Evolutionary conservation across 2,113 vertebrate species (phyloP).

Genomic region (Cyprinodon brontotheroides): DNA sequence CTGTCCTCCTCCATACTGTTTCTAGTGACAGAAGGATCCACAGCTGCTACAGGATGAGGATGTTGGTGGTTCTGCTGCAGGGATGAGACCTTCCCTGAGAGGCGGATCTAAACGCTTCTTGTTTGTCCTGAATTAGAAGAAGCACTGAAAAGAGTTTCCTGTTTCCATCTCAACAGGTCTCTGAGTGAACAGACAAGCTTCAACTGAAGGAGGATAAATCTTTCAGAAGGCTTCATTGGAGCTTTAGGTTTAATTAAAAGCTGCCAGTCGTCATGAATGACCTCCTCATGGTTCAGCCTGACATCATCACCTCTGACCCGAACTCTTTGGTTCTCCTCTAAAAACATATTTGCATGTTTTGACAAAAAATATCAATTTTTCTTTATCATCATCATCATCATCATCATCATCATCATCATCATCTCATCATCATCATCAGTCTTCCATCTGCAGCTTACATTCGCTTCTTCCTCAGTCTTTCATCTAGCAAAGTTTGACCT

Average conservation of each 20-base stretch:
- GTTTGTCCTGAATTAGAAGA: constrained; percentile 1
- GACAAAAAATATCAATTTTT: too few relatives aligned
- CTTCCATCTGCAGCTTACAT: too few relatives aligned
- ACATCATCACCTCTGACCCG: background rate
- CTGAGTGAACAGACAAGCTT: background rate
- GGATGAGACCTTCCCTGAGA: too few relatives aligned
- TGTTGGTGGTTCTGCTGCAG: too few relatives aligned
- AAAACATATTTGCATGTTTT: too few relatives aligned
- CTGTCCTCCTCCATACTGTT: too few relatives aligned
- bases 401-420: too few relatives aligned
- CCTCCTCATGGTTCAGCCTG: background rate
- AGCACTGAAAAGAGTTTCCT: background rate
- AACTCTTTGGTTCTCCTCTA: background rate
- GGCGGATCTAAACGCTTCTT: background rate
- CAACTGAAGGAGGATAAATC: constrained; percentile 5
- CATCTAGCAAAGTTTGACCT: background rate
- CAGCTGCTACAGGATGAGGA: too few relatives aligned
- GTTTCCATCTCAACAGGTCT: background rate
- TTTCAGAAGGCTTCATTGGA: background rate
- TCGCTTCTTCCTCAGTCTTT: too few relatives aligned
- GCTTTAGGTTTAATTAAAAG: background rate
- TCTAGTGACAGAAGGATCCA: too few relatives aligned
- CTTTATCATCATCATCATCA: too few relatives aligned
- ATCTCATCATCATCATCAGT: too few relatives aligned
- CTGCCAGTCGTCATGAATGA: background rate